Percentiles rank a stretch among this genome's conserved stretches.
Conservation (phyloP, 2,113 vertebrate genomes). For the Struthio camelus region DNA sequence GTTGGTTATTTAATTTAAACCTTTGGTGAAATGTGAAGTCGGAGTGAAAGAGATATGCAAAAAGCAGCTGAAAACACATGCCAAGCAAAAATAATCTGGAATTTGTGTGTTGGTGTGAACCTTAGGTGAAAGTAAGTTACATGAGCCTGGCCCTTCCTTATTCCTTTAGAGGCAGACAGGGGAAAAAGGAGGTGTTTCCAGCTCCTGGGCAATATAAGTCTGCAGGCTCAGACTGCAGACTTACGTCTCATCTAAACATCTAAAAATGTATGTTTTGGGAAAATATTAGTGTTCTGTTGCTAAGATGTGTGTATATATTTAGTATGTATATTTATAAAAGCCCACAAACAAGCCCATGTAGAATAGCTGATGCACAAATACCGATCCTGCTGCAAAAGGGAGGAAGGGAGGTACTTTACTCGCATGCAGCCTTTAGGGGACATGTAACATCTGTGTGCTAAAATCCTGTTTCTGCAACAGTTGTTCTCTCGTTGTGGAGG, state of each 20-base stretch:
- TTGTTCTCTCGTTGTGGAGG: neutral
- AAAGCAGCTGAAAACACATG: conserved; percentile 14
- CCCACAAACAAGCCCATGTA: neutral
- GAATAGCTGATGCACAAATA: neutral
- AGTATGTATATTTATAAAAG: neutral
- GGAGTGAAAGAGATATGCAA: neutral
- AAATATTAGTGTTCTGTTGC: neutral
- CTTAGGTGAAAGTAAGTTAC: neutral
- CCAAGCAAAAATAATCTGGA: neutral
- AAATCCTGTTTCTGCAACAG: neutral
- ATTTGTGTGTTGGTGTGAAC: conserved; percentile 1
- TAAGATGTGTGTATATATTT: neutral
- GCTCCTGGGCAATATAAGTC: neutral
- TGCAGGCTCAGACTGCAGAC: too few relatives aligned
- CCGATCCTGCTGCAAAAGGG: neutral
- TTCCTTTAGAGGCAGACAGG: neutral
- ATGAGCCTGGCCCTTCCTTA: neutral
- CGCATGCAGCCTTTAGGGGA: neutral
- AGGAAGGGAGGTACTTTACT: neutral
- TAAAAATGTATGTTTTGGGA: neutral
- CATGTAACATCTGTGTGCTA: neutral
- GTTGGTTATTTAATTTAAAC: conserved; percentile 40
- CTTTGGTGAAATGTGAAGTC: neutral
- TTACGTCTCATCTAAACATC: neutral
- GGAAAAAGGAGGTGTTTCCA: neutral